These are phyloP conservation scores for Oreonectes daqikongensis DNA, from an alignment of 2,797 vertebrate species.

Conservation along the genomic window DNA sequence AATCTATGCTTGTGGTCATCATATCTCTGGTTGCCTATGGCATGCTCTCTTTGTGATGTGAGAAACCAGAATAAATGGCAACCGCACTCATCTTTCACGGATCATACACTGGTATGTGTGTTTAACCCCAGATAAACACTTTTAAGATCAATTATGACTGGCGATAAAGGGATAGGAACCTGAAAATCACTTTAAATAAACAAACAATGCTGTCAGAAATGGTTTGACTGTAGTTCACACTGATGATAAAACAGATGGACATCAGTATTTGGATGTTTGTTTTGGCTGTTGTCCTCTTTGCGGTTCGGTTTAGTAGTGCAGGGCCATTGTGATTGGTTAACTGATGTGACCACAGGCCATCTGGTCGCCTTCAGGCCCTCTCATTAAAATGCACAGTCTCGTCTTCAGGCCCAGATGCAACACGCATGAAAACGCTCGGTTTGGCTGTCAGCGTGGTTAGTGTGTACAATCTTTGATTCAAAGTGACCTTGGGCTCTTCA, in stretches of 20 bases:
- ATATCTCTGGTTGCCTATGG: neutral
- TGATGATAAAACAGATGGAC: neutral
- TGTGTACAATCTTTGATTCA: constrained; percentile 16
- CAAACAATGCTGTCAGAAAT: neutral
- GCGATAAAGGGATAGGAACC: neutral
- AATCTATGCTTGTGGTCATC: neutral
- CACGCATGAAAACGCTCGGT: constrained; percentile 15
- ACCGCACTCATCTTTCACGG: neutral
- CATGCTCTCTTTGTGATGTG: neutral
- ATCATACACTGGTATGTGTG: neutral
- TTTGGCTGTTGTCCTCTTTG: constrained; percentile 2
- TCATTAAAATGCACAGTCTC: constrained; percentile 39
- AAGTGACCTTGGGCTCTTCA: constrained; percentile 13
- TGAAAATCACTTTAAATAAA: neutral
- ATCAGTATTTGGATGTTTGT: constrained; percentile 8
- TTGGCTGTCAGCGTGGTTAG: neutral
- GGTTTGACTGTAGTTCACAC: neutral
- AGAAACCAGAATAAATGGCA: neutral
- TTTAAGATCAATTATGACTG: neutral
- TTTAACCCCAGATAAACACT: neutral
- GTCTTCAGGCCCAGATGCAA: constrained; percentile 33
- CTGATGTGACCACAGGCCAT: constrained; percentile 40
- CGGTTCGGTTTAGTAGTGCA: neutral
- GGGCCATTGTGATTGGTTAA: constrained; percentile 21
- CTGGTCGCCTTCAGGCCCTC: constrained; percentile 43